Conservation (phyloP, 2,888 invertebrate species). For the Pterostichus niger region DNA sequence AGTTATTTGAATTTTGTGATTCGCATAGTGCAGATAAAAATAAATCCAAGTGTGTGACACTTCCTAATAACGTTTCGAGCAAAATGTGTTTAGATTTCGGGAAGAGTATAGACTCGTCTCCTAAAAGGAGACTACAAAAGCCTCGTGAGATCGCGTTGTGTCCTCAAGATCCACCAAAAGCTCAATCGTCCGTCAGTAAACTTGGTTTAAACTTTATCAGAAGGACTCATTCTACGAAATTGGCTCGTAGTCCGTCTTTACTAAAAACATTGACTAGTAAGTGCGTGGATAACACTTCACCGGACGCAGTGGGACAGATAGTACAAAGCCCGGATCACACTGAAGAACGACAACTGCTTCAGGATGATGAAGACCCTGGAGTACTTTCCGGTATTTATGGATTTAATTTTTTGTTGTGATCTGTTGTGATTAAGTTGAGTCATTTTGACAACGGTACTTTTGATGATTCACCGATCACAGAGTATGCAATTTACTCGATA, state of each 20-base stretch:
- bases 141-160: conserved; percentile 55
- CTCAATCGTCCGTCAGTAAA: conserved; percentile 69
- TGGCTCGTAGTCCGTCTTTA: conserved; percentile 84
- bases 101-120: conserved; percentile 42
- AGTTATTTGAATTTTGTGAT: conserved; percentile 9
- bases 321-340: conserved; percentile 63
- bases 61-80: conserved; percentile 62
- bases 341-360: conserved; percentile 71
- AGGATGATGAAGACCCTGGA: conserved; percentile 84
- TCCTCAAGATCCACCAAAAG: conserved; percentile 66
- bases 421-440: conserved; percentile 25
- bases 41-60: conserved; percentile 58
- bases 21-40: conserved; percentile 47
- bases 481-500: conserved; percentile 1
- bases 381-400: conserved; percentile 84
- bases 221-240: conserved; percentile 86
- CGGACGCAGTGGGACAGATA: conserved; percentile 35
- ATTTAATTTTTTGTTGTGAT: conserved; percentile 23
- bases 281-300: conserved; percentile 76
- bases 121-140: conserved; percentile 46
- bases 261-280: conserved; percentile 80
- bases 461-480: conserved; percentile 35
- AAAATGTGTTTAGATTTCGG: conserved; percentile 63
- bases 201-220: conserved; percentile 83
- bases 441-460: conserved; percentile 45